phyloP scores from a whole-genome alignment of 92 coral and sea anemone genomes.

The Epizoanthus rinbou region DNA sequence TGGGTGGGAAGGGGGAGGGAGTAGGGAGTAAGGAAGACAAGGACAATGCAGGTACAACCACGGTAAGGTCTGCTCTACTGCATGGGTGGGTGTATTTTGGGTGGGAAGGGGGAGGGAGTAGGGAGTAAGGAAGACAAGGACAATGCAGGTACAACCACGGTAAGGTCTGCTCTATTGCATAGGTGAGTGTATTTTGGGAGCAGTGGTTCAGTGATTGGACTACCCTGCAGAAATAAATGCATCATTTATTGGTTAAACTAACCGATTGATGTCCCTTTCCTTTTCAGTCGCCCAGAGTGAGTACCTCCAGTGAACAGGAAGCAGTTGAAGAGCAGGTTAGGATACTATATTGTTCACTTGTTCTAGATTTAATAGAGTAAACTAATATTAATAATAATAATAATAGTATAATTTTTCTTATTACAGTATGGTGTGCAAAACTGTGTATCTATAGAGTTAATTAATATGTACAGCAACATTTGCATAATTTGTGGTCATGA shows the following conservation, averaged over 20 bases:
- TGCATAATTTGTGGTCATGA: no score
- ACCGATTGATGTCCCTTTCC: not conserved
- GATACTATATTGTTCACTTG: not conserved
- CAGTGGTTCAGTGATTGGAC: not conserved
- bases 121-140: not conserved
- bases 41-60: constrained; percentile 47
- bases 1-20: no score
- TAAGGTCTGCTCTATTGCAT: not conserved
- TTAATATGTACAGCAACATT: no score
- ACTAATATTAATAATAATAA: no score
- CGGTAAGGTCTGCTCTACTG: constrained; percentile 8
- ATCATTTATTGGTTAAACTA: not conserved
- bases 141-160: constrained; percentile 42
- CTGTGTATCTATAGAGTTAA: not conserved
- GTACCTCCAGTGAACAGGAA: constrained; percentile 9
- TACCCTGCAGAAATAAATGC: not conserved
- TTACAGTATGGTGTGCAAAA: not conserved
- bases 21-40: constrained; percentile 13
- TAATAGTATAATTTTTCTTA: not conserved
- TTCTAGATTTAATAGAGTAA: not conserved
- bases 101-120: no score
- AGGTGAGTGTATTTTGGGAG: no score
- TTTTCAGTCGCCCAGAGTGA: constrained; percentile 29
- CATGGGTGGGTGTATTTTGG: no score
- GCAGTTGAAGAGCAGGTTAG: constrained; percentile 12